Evolutionary conservation across 2,888 invertebrate species (phyloP), one percentile per base, ranked within the genome.

Genomic region (Stegophylla sp.): DNA sequence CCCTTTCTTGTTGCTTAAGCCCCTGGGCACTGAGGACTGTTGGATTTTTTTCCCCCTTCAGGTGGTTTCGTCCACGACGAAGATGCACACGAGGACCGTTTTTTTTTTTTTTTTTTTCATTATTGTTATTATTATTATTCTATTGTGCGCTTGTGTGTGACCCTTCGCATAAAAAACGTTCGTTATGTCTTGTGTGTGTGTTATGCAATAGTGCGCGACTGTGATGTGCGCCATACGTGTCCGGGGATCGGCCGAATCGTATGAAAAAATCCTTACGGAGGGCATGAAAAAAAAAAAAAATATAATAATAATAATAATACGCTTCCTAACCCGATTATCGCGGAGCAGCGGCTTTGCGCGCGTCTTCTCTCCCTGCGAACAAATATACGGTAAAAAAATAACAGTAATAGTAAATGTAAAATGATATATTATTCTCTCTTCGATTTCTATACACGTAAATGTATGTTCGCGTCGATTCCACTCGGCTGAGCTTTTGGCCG

Each of bases 391-490:
- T n/a, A n/a, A n/a, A n/a, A n/a, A n/a, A n/a, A n/a, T n/a, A n/a
- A n/a, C n/a, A n/a, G n/a, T n/a, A n/a, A n/a, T n/a, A n/a, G n/a
- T n/a, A n/a, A n/a, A n/a, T n/a, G n/a, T n/a, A n/a, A 3, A 7
- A 34, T 7, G 34, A 34, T 34, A 5, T 34, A 51, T 5, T 53
- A n/a, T 59, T 28, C 3, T 26, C 7, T 1, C 28, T n/a, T 1
- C 15, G 26, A 71, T 71, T 34, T 69, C 51, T 48, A 34, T 71
- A 71, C 1, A 48, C 17, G n/a, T n/a, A n/a, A n/a, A n/a, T n/a
- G n/a, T n/a, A n/a, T n/a, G n/a, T n/a, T n/a, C 63, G 74, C 59
- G 59, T 15, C 76, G 53, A 76, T 76, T 76, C 76, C 76, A 66
- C 76, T 76, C 26, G 41, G 66, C n/a, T 43, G 53, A 76, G 53